A percentile compares a stretch with the other conserved stretches of the same genome.
Evolutionary conservation across 2,888 invertebrate genomes (phyloP).

Genomic region (Epicampocera succincta): DNA sequence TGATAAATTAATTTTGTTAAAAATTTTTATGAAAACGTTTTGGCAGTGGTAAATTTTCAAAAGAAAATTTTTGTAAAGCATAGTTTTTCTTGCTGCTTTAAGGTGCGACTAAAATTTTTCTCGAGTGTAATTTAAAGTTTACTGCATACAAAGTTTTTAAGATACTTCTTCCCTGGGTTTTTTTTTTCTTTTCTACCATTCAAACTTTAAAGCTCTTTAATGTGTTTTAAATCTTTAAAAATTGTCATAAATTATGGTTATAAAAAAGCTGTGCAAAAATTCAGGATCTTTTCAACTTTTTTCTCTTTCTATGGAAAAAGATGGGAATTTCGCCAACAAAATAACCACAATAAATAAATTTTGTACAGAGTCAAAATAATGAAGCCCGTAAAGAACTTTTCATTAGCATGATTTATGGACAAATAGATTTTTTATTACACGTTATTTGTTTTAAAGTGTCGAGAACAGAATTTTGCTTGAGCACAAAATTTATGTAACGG

Average conservation of each 20-base stretch:
- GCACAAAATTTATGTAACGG: constrained; percentile 20
- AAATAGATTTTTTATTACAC: neutral
- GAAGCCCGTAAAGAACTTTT: constrained; percentile 35
- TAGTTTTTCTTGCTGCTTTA: too few species aligned
- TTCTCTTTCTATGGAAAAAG: neutral
- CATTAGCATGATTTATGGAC: constrained; percentile 60
- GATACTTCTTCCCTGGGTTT: neutral
- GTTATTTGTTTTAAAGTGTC: neutral
- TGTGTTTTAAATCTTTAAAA: constrained; percentile 49
- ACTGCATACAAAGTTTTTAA: neutral
- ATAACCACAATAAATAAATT: constrained; percentile 30
- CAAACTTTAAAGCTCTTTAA: constrained; percentile 56
- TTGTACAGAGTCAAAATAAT: constrained; percentile 8
- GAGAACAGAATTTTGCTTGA: neutral
- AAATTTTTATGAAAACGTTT: too few species aligned
- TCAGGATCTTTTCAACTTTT: constrained; percentile 2
- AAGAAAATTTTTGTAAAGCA: too few species aligned
- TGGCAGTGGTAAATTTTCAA: too few species aligned
- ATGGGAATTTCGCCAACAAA: constrained; percentile 16
- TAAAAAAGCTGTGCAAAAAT: constrained; percentile 25
- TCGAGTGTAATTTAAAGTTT: constrained; percentile 10
- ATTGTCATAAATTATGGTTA: constrained; percentile 60
- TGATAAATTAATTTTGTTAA: too few species aligned
- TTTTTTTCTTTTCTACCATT: neutral
- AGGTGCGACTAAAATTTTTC: neutral